These are phyloP conservation scores for Deilephila elpenor DNA, from an alignment of 2,888 invertebrate genomes.

Conservation along the genomic window DNA sequence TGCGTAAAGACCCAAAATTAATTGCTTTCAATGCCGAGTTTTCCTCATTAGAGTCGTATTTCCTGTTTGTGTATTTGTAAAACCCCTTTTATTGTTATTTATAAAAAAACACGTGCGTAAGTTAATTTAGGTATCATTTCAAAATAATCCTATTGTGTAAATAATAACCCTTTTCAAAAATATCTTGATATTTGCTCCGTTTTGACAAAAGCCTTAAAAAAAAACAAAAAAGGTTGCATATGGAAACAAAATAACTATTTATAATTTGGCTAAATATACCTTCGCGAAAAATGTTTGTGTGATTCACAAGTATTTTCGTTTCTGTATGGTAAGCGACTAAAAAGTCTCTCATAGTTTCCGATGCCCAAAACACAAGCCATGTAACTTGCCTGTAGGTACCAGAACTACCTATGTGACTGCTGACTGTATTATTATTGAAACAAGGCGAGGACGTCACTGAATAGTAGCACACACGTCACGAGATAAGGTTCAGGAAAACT, in stretches of 20 bases:
- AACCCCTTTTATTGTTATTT: background rate
- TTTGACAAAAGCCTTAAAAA: no score
- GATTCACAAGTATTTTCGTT: no score
- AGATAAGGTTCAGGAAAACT: slow-evolving; percentile 35
- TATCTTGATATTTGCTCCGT: no score
- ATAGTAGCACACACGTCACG: background rate
- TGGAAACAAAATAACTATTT: no score
- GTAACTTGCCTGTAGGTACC: background rate
- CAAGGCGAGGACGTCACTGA: slow-evolving; percentile 8
- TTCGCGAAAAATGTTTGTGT: no score
- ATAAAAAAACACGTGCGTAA: background rate
- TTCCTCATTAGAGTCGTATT: background rate
- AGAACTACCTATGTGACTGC: background rate
- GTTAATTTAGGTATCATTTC: background rate
- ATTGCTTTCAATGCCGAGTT: background rate
- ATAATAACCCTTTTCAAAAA: no score
- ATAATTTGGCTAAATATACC: no score
- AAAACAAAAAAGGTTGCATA: no score
- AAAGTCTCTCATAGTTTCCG: no score
- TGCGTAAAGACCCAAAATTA: background rate
- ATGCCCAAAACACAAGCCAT: no score
- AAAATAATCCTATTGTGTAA: background rate
- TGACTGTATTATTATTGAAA: background rate
- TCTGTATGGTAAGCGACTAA: no score
- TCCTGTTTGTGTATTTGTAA: background rate